Evolutionary conservation across 2,113 vertebrate species (phyloP).

Genomic region (Entelurus aequoreus): DNA sequence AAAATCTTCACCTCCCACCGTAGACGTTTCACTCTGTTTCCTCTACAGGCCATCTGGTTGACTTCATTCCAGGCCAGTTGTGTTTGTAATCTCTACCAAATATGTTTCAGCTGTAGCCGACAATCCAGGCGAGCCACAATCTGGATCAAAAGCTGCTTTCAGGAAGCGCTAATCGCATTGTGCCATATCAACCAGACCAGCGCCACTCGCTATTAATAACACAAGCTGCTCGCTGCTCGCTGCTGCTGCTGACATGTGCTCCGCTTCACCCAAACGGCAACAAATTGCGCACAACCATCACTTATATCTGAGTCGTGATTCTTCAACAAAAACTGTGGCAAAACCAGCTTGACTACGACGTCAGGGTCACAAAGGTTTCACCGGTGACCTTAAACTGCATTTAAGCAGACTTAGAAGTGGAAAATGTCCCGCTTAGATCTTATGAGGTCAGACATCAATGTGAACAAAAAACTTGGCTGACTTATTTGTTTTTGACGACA

Average conservation of each 20-base stretch:
- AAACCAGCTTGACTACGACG: no score
- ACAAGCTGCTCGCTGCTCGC: slow-evolving; percentile 28
- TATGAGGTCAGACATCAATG: no score
- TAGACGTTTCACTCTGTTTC: background rate
- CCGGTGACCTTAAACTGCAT: no score
- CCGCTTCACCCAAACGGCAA: slow-evolving; percentile 1
- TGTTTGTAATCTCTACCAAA: background rate
- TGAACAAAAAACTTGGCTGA: no score
- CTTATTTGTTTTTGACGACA: background rate
- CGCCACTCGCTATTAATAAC: slow-evolving; percentile 55
- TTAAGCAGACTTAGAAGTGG: no score
- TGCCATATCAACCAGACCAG: slow-evolving; percentile 9
- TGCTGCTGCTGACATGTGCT: slow-evolving; percentile 23
- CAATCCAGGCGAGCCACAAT: slow-evolving; percentile 36
- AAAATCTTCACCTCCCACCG: background rate
- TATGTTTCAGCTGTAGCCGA: slow-evolving; percentile 22
- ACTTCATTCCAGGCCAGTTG: background rate
- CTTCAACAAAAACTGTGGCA: no score
- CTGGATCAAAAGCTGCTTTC: slow-evolving; percentile 52
- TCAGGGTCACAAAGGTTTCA: no score
- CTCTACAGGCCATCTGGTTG: background rate
- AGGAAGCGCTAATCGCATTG: slow-evolving; percentile 56
- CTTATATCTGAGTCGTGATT: no score
- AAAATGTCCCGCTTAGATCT: no score
- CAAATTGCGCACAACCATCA: background rate